These are phyloP conservation scores for Enteromius radiatus DNA, from an alignment of 2,797 vertebrate genomes.

Conservation along the genomic window DNA sequence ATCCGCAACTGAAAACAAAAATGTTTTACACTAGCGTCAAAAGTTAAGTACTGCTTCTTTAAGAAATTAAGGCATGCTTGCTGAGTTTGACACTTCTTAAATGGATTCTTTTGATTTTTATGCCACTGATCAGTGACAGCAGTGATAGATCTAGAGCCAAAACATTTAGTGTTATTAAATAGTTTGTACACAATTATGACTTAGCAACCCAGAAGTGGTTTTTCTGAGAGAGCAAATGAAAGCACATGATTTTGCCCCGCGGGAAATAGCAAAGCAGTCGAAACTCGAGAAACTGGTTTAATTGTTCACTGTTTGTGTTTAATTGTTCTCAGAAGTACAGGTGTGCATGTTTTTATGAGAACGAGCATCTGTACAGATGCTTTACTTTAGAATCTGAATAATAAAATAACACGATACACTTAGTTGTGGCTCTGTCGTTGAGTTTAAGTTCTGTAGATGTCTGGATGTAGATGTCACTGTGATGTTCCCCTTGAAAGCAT, in stretches of 20 bases:
- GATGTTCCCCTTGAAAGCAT: background rate
- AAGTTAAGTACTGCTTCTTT: background rate
- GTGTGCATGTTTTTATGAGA: background rate
- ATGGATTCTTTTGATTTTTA: background rate
- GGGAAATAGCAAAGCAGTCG: conserved; percentile 37
- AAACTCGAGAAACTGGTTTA: conserved; percentile 73
- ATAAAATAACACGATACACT: background rate
- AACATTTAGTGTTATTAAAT: background rate
- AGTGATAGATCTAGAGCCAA: background rate
- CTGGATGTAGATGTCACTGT: background rate
- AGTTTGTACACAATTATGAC: background rate
- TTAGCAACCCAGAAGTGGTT: background rate
- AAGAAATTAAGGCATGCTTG: background rate
- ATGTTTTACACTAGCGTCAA: background rate
- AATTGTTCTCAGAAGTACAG: conserved; percentile 20
- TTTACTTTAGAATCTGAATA: background rate
- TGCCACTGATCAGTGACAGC: background rate
- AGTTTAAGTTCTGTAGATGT: background rate
- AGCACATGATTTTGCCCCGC: conserved; percentile 29
- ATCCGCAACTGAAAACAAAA: background rate
- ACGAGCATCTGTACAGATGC: background rate
- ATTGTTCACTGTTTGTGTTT: conserved; percentile 48
- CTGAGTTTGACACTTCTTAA: background rate
- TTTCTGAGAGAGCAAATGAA: conserved; percentile 1
- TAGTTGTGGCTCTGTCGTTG: background rate